Conservation (phyloP, 2,888 invertebrate genomes). For the Elmis aenea region DNA sequence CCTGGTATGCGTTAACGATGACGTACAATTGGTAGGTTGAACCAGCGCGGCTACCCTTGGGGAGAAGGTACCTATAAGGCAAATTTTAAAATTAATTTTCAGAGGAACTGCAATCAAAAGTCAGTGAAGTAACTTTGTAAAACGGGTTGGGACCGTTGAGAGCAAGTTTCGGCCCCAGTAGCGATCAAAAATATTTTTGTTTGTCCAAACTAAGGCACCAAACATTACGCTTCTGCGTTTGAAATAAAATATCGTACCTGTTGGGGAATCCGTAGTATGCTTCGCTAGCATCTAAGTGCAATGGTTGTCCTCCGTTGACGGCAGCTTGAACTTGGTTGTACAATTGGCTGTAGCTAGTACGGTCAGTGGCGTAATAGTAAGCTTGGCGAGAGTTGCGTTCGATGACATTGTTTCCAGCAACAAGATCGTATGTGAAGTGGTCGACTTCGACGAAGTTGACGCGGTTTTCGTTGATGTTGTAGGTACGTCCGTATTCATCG, state of each 20-base stretch:
- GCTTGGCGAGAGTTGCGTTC: constrained; percentile 64
- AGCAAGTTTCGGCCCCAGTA: too few species aligned
- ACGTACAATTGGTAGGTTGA: constrained; percentile 53
- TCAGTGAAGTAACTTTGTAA: too few species aligned
- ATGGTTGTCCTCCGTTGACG: constrained; percentile 49
- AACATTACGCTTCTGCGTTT: too few species aligned
- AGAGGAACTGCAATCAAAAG: too few species aligned
- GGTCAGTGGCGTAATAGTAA: constrained; percentile 57
- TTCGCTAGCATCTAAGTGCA: constrained; percentile 52
- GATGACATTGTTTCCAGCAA: constrained; percentile 61
- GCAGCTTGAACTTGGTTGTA: constrained; percentile 60
- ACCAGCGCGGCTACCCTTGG: constrained; percentile 63
- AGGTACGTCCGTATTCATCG: constrained; percentile 52
- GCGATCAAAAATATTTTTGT: too few species aligned
- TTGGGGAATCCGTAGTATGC: constrained; percentile 65
- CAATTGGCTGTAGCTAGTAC: constrained; percentile 59
- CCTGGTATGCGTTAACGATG: constrained; percentile 42
- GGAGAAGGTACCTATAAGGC: constrained; percentile 53
- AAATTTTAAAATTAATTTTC: not conserved
- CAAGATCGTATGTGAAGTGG: constrained; percentile 55
- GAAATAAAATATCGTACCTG: constrained; percentile 39
- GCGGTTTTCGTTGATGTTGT: constrained; percentile 53
- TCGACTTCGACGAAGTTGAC: constrained; percentile 60
- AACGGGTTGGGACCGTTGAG: too few species aligned
- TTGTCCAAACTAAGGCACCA: too few species aligned